A percentile compares a stretch with the other conserved stretches of the same genome.
phyloP scores from a whole-genome alignment of 2,888 invertebrate species.

The Metopia argyrocephala region DNA sequence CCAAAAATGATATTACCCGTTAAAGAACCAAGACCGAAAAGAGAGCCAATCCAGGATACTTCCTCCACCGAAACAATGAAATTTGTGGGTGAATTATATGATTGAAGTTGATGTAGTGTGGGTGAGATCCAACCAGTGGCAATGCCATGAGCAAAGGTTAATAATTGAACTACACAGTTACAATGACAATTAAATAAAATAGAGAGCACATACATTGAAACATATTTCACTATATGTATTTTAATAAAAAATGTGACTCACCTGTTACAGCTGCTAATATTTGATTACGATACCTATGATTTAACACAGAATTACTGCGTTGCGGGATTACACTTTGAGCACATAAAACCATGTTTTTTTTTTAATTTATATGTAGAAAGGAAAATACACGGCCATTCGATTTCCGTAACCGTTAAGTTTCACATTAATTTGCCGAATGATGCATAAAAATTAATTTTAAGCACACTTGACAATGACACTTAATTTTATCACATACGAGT shows the following conservation, averaged over 20 bases:
- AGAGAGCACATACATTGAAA: constrained; percentile 2
- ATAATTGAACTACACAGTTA: constrained; percentile 72
- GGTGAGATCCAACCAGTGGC: constrained; percentile 76
- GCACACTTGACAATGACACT: constrained; percentile 15
- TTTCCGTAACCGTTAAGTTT: not conserved
- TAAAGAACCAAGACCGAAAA: constrained; percentile 72
- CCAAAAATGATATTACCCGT: constrained; percentile 73
- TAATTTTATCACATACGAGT: not conserved
- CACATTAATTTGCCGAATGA: not conserved
- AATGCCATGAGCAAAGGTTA: constrained; percentile 75
- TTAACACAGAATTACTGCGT: constrained; percentile 52
- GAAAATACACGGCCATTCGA: no score
- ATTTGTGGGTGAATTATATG: constrained; percentile 67
- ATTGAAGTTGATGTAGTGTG: constrained; percentile 71
- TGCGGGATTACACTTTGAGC: not conserved
- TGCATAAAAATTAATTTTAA: not conserved
- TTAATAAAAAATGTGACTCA: constrained; percentile 51
- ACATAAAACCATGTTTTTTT: not conserved
- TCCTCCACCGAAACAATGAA: constrained; percentile 69
- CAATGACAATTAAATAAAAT: not conserved
- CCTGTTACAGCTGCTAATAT: constrained; percentile 70
- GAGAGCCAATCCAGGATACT: constrained; percentile 75
- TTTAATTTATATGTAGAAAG: not conserved
- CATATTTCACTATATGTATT: not conserved
- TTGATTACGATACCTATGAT: constrained; percentile 69